Evolutionary conservation across 2,888 invertebrate species (phyloP).

Genomic region (Neoscelio sp.): DNA sequence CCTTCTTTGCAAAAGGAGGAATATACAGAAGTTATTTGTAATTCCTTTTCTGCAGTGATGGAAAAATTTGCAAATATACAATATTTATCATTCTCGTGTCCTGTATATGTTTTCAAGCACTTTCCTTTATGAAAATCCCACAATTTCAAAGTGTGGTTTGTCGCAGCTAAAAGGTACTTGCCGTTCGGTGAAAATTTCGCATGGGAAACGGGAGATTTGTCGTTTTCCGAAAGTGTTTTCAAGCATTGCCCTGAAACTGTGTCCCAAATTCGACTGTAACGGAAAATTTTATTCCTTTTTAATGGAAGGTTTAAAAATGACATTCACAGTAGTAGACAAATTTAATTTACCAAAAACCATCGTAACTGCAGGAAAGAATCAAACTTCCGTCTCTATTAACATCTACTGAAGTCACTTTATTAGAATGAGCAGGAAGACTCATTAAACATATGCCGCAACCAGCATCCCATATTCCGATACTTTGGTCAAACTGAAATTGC

Average conservation of each 20-base stretch:
- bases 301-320: no score
- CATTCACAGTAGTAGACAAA: no score
- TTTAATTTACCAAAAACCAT: conserved; percentile 99
- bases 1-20: no score
- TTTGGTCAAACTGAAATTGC: conserved; percentile 94
- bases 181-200: conserved; percentile 99
- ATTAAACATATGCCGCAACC: conserved; percentile 98
- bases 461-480: conserved; percentile 99
- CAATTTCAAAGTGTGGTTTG: conserved; percentile 98
- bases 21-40: no score
- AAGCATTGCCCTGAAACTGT: conserved; percentile 99
- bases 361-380: conserved; percentile 99
- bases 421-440: conserved; percentile 99
- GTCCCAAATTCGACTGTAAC: conserved; percentile 99
- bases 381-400: conserved; percentile 99
- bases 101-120: conserved; percentile 98
- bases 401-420: conserved; percentile 99
- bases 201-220: conserved; percentile 99
- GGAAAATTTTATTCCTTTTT: no score
- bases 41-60: conserved; percentile 99
- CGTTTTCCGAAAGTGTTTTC: conserved; percentile 99
- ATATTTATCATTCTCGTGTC: conserved; percentile 99
- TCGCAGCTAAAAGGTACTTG: conserved; percentile 99
- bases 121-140: conserved; percentile 99
- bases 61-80: conserved; percentile 99